Base-by-base conservation (phyloP, 1,140 invertebrate species). In the Thaumetopoea pityocampa region DNA sequence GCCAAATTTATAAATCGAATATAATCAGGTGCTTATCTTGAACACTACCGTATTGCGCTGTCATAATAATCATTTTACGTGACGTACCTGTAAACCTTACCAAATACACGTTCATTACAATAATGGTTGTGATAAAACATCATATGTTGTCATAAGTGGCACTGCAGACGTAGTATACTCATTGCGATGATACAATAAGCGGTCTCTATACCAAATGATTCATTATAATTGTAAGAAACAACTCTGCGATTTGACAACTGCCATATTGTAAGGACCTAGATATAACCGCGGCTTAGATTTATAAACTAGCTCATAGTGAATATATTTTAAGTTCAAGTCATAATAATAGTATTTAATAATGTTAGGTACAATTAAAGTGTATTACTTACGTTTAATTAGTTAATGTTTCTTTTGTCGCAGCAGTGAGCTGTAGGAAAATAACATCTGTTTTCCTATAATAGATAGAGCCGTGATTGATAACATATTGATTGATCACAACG, bases 211-310 rank as follows among this genome's bases (percentile, higher is more conserved):
- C 63, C 68, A 73, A 71, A 56, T 41, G 45, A 68, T 74, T n/a
- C 59, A 63, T 54, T 60, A 55, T 57, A 59, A 41, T 59, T 66
- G 26, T 54, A 34, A 32, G 42, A 53, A 57, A 74, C 78, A 83
- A 83, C 72, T 68, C 74, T 81, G 76, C 77, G 68, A 72, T 72
- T 76, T 73, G 67, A 79, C 71, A 79, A 83, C 79, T 83, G 79
- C 79, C 79, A 83, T 83, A 83, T 72, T 70, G 65, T 83, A 79
- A 83, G 76, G 55, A 80, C 62, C 51, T 76, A 79, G 71, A 49
- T 65, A 37, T 70, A 69, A 68, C 53, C 67, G 61, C 57, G 58
- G 47, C 62, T 57, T 67, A 69, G 61, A 63, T 71, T 52, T 51
- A 48, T 59, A 58, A 42, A 44, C 43, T 72, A 68, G 57, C 41